phyloP scores from a whole-genome alignment of 2,797 vertebrate genomes.

The Hozukius guyotensis region DNA sequence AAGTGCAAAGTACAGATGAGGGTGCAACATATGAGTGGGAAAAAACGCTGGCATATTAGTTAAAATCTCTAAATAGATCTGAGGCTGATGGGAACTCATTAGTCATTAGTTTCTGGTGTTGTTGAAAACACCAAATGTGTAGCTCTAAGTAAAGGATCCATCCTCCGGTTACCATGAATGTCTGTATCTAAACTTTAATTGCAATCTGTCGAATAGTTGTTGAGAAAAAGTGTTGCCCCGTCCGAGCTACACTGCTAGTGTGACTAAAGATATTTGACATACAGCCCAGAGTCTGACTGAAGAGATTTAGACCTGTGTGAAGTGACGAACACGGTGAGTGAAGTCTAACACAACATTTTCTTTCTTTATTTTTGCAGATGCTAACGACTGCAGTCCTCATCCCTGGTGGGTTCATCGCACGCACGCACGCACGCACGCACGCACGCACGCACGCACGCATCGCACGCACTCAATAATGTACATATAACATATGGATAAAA shows the following conservation, averaged over 20 bases:
- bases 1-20: background rate
- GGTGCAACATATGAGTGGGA: background rate
- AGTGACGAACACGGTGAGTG: accelerated
- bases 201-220: background rate
- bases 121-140: background rate
- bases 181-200: background rate
- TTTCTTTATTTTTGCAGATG: slow-evolving; percentile 80
- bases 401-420: slow-evolving; percentile 87
- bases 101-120: background rate
- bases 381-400: slow-evolving; percentile 93
- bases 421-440: background rate
- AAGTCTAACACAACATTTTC: background rate
- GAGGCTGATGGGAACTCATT: background rate
- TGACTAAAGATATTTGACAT: background rate
- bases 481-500: background rate
- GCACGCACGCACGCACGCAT: background rate
- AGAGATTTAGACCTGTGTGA: background rate
- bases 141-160: background rate
- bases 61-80: background rate
- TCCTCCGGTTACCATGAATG: background rate
- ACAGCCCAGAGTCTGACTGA: background rate
- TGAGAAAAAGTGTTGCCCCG: background rate
- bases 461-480: no score
- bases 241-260: background rate
- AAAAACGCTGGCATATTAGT: background rate